phyloP scores from a whole-genome alignment of 2,888 invertebrate species.

The Lacanobia wlatinum region DNA sequence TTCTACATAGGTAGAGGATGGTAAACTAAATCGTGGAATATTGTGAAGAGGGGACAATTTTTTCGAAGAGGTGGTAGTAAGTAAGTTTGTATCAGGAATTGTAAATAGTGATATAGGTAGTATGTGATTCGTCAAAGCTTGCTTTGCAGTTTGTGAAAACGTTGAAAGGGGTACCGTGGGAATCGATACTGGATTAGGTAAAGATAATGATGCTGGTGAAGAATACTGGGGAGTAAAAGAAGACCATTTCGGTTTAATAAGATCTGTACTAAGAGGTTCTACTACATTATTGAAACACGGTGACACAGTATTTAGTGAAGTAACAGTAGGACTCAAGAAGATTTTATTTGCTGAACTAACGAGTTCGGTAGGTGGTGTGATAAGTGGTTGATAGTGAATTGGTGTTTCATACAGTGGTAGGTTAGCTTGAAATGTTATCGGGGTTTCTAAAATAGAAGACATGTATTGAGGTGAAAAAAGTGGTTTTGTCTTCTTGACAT shows the following conservation, averaged over 20 bases:
- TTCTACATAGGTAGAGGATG: background rate
- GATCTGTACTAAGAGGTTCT: background rate
- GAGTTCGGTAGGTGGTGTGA: background rate
- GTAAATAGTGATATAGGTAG: constrained; percentile 22
- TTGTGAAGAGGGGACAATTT: background rate
- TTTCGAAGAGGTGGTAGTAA: background rate
- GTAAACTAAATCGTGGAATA: background rate
- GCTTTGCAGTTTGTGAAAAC: background rate
- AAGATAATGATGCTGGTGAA: background rate
- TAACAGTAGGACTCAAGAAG: background rate
- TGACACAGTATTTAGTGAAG: background rate
- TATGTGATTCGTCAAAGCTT: constrained; percentile 6
- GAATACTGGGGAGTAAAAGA: background rate
- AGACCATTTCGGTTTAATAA: background rate
- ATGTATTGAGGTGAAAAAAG: background rate
- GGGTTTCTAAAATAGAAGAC: background rate
- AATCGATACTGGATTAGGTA: background rate
- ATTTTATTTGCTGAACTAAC: background rate
- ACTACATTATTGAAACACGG: background rate
- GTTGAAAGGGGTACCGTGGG: background rate
- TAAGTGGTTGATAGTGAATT: background rate
- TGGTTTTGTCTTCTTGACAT: background rate
- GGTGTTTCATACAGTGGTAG: background rate
- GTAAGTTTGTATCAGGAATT: background rate
- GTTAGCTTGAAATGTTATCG: background rate